These are phyloP conservation scores for Crocuta crocuta DNA, from an alignment of 2,113 vertebrate genomes.

Conservation along the genomic window DNA sequence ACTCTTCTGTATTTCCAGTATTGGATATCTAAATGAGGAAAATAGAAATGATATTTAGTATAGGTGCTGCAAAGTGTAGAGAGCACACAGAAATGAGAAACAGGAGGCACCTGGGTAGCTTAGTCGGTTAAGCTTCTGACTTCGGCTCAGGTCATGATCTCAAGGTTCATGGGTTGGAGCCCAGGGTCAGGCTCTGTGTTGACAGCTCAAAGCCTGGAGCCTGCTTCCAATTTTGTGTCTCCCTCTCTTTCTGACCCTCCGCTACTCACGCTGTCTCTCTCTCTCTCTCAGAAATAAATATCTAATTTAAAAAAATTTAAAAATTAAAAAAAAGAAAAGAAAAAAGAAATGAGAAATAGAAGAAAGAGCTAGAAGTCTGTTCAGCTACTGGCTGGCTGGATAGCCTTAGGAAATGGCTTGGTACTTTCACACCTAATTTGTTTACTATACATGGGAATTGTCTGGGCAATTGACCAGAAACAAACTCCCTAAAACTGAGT, in stretches of 20 bases:
- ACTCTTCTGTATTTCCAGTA: neutral
- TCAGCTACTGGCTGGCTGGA: neutral
- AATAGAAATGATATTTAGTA: neutral
- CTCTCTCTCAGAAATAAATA: too few relatives aligned
- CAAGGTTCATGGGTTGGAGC: too few relatives aligned
- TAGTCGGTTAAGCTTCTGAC: too few relatives aligned
- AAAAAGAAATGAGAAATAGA: neutral
- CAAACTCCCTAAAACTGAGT: neutral
- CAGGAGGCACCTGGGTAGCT: too few relatives aligned
- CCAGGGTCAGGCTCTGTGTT: too few relatives aligned
- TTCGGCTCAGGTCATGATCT: too few relatives aligned
- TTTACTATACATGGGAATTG: neutral
- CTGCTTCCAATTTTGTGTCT: too few relatives aligned
- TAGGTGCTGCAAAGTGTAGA: neutral
- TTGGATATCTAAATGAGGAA: neutral
- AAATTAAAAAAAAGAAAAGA: too few relatives aligned
- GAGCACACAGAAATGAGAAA: neutral
- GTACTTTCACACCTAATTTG: neutral
- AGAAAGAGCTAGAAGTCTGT: accelerated
- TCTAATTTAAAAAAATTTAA: too few relatives aligned
- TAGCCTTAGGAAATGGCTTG: neutral
- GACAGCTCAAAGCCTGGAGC: too few relatives aligned
- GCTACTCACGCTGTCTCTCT: too few relatives aligned
- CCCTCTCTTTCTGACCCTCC: too few relatives aligned
- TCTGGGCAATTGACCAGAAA: neutral